phyloP scores from a whole-genome alignment of 2,888 invertebrate genomes.

The Caenorhabditis wallacei region DNA sequence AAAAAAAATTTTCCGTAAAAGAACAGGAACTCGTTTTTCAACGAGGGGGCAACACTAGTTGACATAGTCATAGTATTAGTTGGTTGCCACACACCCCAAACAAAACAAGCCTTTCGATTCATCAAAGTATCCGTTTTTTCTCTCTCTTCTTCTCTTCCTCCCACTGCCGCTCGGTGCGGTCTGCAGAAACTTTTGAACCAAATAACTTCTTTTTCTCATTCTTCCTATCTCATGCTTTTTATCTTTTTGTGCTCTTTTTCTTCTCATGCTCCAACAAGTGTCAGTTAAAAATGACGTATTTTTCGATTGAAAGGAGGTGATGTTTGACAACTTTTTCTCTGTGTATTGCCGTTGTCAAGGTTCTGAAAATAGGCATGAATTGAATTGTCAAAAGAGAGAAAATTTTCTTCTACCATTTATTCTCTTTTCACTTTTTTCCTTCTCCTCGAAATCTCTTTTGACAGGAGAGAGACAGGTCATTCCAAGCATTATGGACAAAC shows the following conservation, averaged over 20 bases:
- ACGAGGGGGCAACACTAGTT: conserved; percentile 12
- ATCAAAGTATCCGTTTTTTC: conserved; percentile 50
- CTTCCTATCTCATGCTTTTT: conserved; percentile 38
- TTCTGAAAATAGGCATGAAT: conserved; percentile 23
- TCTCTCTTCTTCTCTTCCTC: conserved; percentile 4
- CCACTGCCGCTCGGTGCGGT: conserved; percentile 2
- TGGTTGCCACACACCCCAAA: conserved; percentile 47
- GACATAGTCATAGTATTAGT: conserved; percentile 37
- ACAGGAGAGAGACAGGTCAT: conserved; percentile 34
- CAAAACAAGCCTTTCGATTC: conserved; percentile 46
- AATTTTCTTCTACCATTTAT: background rate
- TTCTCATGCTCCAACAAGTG: background rate
- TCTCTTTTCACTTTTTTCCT: background rate
- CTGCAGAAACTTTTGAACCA: conserved; percentile 23
- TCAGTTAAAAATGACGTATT: conserved; percentile 27
- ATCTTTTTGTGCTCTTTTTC: conserved; percentile 3
- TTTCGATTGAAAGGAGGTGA: conserved; percentile 15
- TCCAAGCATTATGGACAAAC: conserved; percentile 45
- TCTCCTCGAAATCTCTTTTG: conserved; percentile 20
- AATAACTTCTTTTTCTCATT: conserved; percentile 27
- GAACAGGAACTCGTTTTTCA: conserved; percentile 36
- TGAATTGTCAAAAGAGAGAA: conserved; percentile 14
- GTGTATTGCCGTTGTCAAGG: conserved; percentile 44
- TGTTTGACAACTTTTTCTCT: conserved; percentile 25
- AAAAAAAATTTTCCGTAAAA: conserved; percentile 1